Conservation (phyloP, 64 coral and sea anemone genomes). For the Platygyra sinensis region DNA sequence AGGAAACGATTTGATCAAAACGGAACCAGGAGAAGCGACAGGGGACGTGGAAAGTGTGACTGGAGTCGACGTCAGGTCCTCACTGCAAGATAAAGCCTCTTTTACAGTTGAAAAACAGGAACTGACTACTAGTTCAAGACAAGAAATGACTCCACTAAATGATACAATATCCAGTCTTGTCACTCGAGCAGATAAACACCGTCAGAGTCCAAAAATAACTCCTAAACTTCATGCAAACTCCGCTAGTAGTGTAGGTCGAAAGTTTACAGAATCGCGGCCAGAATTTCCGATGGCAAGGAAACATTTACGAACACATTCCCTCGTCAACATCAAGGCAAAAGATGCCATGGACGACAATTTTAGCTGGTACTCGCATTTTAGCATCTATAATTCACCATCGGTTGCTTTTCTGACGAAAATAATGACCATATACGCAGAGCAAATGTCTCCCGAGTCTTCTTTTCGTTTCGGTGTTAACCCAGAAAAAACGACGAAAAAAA, state of each 20-base stretch:
- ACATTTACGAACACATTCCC: neutral
- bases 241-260: neutral
- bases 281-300: neutral
- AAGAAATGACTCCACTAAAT: neutral
- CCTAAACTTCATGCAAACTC: neutral
- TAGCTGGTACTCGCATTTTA: slow-evolving; percentile 74
- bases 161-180: neutral
- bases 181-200: neutral
- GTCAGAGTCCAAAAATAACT: neutral
- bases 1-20: slow-evolving; percentile 1
- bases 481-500: neutral
- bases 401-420: slow-evolving; percentile 46
- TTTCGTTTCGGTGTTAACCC: slow-evolving; percentile 46
- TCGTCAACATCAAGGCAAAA: neutral
- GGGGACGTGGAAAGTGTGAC: neutral
- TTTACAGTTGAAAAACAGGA: neutral
- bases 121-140: neutral
- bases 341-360: slow-evolving; percentile 15
- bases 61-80: neutral
- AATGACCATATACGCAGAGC: slow-evolving; percentile 65
- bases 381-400: slow-evolving; percentile 52
- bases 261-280: neutral
- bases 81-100: neutral
- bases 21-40: neutral
- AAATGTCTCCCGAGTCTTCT: slow-evolving; percentile 58